Percentiles rank a stretch among this genome's conserved stretches.
phyloP scores from a whole-genome alignment of 2,113 vertebrate genomes.

The Chaenocephalus aceratus region DNA sequence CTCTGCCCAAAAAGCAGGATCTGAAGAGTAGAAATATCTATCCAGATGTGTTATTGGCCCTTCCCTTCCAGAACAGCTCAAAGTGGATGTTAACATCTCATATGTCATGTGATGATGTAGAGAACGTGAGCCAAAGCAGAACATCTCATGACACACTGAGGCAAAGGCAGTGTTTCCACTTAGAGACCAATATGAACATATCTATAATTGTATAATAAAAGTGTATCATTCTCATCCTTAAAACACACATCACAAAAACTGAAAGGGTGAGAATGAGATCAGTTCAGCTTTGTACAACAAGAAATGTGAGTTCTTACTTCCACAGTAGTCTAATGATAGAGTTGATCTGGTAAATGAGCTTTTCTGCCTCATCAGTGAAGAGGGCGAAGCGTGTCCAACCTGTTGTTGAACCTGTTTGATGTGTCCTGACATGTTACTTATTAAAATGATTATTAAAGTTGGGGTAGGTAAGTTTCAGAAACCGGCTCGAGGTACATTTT shows the following conservation, averaged over 20 bases:
- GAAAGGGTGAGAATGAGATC: not conserved
- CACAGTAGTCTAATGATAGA: too few species aligned
- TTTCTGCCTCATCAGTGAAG: slow-evolving; percentile 16
- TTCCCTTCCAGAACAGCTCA: slow-evolving; percentile 24
- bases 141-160: slow-evolving; percentile 46
- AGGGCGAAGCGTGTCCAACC: not conserved
- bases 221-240: not conserved
- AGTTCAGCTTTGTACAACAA: too few species aligned
- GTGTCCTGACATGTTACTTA: slow-evolving; percentile 5
- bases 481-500: too few species aligned
- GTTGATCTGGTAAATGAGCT: slow-evolving; percentile 34
- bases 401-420: slow-evolving; percentile 11
- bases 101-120: slow-evolving; percentile 3
- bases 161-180: not conserved
- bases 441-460: not conserved
- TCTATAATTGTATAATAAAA: not conserved
- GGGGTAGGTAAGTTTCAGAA: too few species aligned
- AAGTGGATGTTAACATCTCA: slow-evolving; percentile 4
- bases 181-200: too few species aligned
- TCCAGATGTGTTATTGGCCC: not conserved
- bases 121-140: slow-evolving; percentile 5
- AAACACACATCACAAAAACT: not conserved
- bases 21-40: not conserved
- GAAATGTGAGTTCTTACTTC: too few species aligned
- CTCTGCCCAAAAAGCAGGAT: not conserved